Evolutionary conservation across 2,888 invertebrate genomes (phyloP), one percentile per base, ranked within the genome.

Genomic region (Plagiodera versicolora): DNA sequence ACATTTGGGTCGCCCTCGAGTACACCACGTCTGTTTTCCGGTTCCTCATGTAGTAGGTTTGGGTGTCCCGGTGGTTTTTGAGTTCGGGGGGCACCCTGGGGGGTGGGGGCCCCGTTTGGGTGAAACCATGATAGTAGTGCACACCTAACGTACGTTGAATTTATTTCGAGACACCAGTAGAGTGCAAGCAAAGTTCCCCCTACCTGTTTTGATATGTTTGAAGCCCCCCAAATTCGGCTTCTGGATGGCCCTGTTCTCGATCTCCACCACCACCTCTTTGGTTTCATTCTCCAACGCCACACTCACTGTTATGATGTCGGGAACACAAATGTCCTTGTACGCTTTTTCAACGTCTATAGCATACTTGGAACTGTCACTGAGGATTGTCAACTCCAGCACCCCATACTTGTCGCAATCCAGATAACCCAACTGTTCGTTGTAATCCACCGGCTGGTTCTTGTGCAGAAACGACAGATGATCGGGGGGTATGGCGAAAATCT

Each of bases 181-280:
- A n/a, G n/a, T n/a, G n/a, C n/a, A n/a, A n/a, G n/a, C n/a, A n/a
- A n/a, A n/a, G n/a, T n/a, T n/a, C n/a, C n/a, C 8, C 17, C 8
- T 47, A 48, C 48, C 48, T 48, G 89, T 91, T 54, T 83, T 75
- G 67, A 84, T 85, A 77, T 95, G 86, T 61, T 85, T 83, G 79
- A 90, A 95, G 30, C 95, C 95, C 53, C 94, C 93, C 67, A 90
- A 79, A 80, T 88, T 91, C 0, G 92, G 91, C 75, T 94, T 95
- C 44, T 82, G 75, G 35, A 89, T 88, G 0, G 80, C 74, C 39
- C 82, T 79, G 70, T 86, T 84, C 67, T 84, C 83, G 64, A 87
- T 85, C 77, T 86, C 85, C 0, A 86, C 85, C 11, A 85, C 82
- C 14, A 86, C 75, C 53, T 82, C 81, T 68, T 80, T 82, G 2